Percentiles rank a stretch among this genome's conserved stretches.
Evolutionary conservation across 2,113 vertebrate genomes (phyloP).

Genomic region (Xiphophorus hellerii): DNA sequence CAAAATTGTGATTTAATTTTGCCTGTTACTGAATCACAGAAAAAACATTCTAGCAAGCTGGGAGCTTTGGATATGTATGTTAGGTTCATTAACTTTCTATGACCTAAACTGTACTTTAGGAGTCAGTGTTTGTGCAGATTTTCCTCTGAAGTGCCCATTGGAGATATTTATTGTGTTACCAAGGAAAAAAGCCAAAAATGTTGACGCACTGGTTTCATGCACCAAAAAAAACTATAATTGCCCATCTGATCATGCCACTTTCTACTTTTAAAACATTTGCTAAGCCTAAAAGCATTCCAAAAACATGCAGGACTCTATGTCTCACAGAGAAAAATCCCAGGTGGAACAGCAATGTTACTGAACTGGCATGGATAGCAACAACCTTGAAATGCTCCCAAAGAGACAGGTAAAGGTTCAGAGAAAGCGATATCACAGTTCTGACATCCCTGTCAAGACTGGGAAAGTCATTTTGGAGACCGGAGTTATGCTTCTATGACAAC

Average conservation of each 20-base stretch:
- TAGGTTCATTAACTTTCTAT: fast-evolving
- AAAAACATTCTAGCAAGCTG: neutral
- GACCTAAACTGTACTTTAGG: neutral
- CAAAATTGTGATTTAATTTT: neutral
- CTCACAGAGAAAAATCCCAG: constrained; percentile 24
- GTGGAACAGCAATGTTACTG: constrained; percentile 30
- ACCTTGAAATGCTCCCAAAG: constrained; percentile 59
- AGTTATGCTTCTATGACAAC: constrained; percentile 45
- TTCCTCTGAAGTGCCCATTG: neutral
- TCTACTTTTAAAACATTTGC: neutral
- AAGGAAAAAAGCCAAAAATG: neutral
- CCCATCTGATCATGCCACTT: neutral
- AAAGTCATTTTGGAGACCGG: constrained; percentile 55
- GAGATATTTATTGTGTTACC: neutral
- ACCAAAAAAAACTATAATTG: too few species aligned
- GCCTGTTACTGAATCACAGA: neutral
- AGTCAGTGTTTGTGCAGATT: neutral
- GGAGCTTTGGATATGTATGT: neutral
- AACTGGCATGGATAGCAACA: constrained; percentile 17
- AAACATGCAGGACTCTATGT: constrained; percentile 22
- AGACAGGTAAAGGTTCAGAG: constrained; percentile 54
- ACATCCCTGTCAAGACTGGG: constrained; percentile 50
- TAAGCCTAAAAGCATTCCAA: neutral
- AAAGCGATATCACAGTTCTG: constrained; percentile 34
- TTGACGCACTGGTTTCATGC: neutral